Evolutionary conservation across 2,797 vertebrate genomes (phyloP), one percentile per base, ranked within the genome.

Genomic region (Phataginus tetradactyla): DNA sequence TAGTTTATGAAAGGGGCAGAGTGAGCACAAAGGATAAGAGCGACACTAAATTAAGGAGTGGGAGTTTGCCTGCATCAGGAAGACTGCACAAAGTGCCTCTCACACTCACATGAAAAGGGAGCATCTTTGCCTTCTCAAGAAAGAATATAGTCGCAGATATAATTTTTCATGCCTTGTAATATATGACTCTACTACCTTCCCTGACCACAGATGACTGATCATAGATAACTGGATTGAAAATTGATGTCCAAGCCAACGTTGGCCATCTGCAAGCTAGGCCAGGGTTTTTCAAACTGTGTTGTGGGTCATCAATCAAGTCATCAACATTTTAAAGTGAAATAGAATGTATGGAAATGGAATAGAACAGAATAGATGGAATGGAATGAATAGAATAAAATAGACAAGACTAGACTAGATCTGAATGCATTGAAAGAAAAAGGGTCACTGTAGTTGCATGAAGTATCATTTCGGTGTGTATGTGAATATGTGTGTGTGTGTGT

Each of bases 261-360:
- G 53, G n/a, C 68, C 66, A 84, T 87, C n/a, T 45, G 12, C 34
- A 90, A 90, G 13, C 14, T 64, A 71, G 29, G 45, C 34, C n/a
- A 51, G 45, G n/a, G 27, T 61, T 91, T 79, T 78, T 59, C 12
- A 39, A 55, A 66, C 17, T 59, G 12, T 32, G 29, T 64, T 72
- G 72, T 85, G 42, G n/a, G 49, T 61, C 68, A 75, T 89, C 27
- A 93, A 78, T 81, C n/a, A 85, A 88, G 42, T 77, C 39, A 18
- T 39, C 34, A 86, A 49, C 29, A 83, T 89, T 91, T 92, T 78
- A 34, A 71, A 93, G 39, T 90, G 9, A 95, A 90, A 74, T n/a
- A 42, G 64, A 89, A 66, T 87, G 68, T 68, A 55, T 64, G 15
- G 32, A 81, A 87, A 59, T 63, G 57, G 49, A 90, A 86, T 49